Evolutionary conservation across 2,888 invertebrate species (phyloP), one percentile per base, ranked within the genome.

Genomic region (Caenorhabditis imperialis): DNA sequence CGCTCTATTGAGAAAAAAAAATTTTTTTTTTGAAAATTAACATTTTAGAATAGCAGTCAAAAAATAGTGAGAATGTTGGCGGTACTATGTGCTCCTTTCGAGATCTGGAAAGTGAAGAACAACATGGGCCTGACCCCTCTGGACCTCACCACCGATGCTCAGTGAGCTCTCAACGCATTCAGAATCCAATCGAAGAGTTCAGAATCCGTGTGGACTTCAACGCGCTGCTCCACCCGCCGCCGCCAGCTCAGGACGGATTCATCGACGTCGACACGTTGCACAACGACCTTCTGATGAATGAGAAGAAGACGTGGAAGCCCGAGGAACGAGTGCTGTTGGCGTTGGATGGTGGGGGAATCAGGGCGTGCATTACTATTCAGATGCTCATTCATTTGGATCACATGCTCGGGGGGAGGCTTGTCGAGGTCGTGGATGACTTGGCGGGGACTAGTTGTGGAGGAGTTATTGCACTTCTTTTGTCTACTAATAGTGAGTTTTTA

Each of bases 381-480:
- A 65, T 73, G 63, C 58, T 73, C 12, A 44, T 67, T 20, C 75
- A 75, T 35, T 27, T 75, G 22, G 65, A 75, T 25, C 12, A 53
- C 23, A 38, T 70, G 55, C 57, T 75, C 22, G 71, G 60, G 33
- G 70, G 63, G 22, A 60, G 65, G 14, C 47, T 75, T 2, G 70
- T 75, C 3, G 75, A 71, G 12, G 71, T 70, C 35, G 44, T 75
- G 20, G 75, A 75, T 55, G 78, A 72, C 63, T n/a, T 78, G 44
- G 71, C 65, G 16, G 80, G 80, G n/a, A 80, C 80, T 2, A 78
- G 77, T 57, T 78, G 80, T 62, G 80, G 80, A 2, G 80, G 80
- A 5, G 63, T 80, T 10, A 63, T 78, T 18, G 73, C 72, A 4
- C 61, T 79, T 27, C 51, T 79, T n/a, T 25, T 77, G 6, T 62